Percentiles rank a stretch among this genome's conserved stretches.
Conservation (phyloP, 1,140 invertebrate species). For the Philopotamus ludificatus region DNA sequence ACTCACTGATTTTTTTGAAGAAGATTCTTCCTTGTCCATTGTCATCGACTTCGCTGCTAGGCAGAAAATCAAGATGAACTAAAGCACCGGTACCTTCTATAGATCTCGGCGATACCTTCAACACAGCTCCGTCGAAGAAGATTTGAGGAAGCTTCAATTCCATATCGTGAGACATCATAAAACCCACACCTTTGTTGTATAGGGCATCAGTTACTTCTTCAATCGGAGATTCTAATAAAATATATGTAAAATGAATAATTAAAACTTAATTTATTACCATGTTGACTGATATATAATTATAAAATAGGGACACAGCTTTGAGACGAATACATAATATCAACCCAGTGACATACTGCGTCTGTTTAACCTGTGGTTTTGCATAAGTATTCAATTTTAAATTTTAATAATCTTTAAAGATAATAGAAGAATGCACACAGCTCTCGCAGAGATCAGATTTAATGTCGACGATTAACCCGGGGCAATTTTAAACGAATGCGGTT, state of each 20-base stretch:
- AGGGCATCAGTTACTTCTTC: conserved; percentile 71
- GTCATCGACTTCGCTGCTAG: conserved; percentile 46
- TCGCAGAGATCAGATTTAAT: no score
- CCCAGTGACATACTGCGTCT: conserved; percentile 13
- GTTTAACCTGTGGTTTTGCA: not conserved
- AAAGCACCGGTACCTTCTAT: conserved; percentile 71
- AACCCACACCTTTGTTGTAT: conserved; percentile 66
- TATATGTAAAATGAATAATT: not conserved
- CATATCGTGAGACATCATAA: conserved; percentile 74
- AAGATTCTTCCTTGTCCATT: conserved; percentile 61
- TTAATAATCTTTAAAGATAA: no score
- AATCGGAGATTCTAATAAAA: conserved; percentile 58
- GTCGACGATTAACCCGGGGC: no score
- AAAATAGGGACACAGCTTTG: not conserved
- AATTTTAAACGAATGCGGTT: no score
- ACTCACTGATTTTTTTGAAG: conserved; percentile 74
- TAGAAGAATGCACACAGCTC: no score
- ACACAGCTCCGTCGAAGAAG: conserved; percentile 66
- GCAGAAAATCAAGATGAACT: conserved; percentile 68
- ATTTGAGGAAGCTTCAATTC: conserved; percentile 67
- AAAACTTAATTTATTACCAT: not conserved
- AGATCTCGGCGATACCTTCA: conserved; percentile 70
- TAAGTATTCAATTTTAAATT: no score
- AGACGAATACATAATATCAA: not conserved
- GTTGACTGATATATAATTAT: no score